phyloP scores from a whole-genome alignment of 2,797 vertebrate species.

The Paramormyrops hopkinsi region DNA sequence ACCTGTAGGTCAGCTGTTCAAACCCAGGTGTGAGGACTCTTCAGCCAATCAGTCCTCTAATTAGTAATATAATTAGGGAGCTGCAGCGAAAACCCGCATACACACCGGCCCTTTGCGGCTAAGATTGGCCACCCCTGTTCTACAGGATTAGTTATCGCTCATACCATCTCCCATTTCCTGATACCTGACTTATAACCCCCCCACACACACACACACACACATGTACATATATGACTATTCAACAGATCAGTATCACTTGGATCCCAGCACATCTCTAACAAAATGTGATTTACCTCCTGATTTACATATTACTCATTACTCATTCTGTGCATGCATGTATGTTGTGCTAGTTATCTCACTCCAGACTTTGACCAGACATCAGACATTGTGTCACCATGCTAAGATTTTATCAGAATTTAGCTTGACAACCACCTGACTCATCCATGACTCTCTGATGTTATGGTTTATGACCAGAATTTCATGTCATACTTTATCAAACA shows the following conservation, averaged over 20 bases:
- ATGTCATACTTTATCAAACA: not conserved
- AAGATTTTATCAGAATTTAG: not conserved
- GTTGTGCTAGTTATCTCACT: not conserved
- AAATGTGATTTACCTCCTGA: not conserved
- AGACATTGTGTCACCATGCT: not conserved
- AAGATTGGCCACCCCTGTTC: no score
- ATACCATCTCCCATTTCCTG: not conserved
- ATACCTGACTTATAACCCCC: not conserved
- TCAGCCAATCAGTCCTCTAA: no score
- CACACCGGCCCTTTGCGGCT: no score
- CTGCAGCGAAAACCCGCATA: no score
- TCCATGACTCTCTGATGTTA: not conserved
- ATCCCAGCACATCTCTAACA: not conserved
- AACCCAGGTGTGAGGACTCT: no score
- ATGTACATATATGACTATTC: not conserved
- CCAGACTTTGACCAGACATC: conserved; percentile 5
- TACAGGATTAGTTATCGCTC: not conserved
- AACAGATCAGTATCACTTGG: not conserved
- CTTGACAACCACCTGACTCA: conserved; percentile 1
- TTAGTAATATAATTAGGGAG: no score
- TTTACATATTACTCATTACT: not conserved
- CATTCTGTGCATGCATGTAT: not conserved
- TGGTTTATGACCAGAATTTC: not conserved
- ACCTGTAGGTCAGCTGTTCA: no score
- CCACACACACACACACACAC: not conserved